Evolutionary conservation across 1,140 invertebrate species (phyloP).

Genomic region (Conus ventricosus): DNA sequence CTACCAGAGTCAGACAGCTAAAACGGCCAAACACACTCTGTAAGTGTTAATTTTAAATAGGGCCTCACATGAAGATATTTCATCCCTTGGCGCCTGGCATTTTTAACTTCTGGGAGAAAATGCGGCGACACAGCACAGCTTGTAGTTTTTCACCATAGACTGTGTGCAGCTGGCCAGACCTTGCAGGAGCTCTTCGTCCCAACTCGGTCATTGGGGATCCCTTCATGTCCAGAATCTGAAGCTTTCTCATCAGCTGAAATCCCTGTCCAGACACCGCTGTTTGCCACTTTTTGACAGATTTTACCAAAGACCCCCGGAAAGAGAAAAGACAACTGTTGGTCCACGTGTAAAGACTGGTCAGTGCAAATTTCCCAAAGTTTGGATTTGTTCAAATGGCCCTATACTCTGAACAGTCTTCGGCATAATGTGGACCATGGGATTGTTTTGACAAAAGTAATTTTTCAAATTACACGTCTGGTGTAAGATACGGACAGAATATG

Average conservation of each 20-base stretch:
- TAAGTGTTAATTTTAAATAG: conserved; percentile 38
- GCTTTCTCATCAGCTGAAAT: background rate
- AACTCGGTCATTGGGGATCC: conserved; percentile 30
- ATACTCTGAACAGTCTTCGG: too few relatives aligned
- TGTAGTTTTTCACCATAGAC: conserved; percentile 42
- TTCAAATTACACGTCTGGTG: too few relatives aligned
- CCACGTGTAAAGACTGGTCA: background rate
- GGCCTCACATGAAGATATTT: conserved; percentile 51
- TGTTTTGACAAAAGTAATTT: too few relatives aligned
- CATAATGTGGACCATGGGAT: too few relatives aligned
- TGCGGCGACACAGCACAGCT: conserved; percentile 45
- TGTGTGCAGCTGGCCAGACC: conserved; percentile 31
- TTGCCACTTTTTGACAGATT: conserved; percentile 4
- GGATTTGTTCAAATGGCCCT: too few relatives aligned
- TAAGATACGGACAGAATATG: too few relatives aligned
- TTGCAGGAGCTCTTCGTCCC: conserved; percentile 38
- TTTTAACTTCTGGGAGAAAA: conserved; percentile 23
- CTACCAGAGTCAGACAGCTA: conserved; percentile 42
- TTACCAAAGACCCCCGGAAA: background rate
- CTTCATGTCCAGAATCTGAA: conserved; percentile 34
- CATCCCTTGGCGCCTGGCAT: conserved; percentile 43
- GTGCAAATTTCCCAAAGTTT: background rate
- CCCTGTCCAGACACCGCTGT: conserved; percentile 10
- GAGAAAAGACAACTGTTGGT: background rate
- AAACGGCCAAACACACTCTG: conserved; percentile 43